phyloP scores from a whole-genome alignment of 2,888 invertebrate genomes.

The Melitaea athalia region DNA sequence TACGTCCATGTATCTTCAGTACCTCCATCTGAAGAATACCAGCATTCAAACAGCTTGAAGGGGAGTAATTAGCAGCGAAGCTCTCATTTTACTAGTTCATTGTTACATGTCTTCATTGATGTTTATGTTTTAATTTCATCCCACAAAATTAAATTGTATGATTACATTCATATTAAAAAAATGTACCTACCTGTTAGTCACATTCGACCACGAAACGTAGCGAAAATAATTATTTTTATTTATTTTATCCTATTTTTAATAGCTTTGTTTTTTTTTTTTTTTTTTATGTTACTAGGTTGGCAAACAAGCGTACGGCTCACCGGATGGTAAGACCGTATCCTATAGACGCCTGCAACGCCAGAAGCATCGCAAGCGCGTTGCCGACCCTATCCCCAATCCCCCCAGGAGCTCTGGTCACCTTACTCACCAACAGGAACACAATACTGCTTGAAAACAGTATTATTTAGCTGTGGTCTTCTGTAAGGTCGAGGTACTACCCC shows the following conservation, averaged over 20 bases:
- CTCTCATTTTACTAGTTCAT: slow-evolving; percentile 57
- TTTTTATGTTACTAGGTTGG: not conserved
- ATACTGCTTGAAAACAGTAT: no score
- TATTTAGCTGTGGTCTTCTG: no score
- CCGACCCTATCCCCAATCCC: no score
- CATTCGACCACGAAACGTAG: not conserved
- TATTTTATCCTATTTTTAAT: not conserved
- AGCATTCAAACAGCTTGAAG: slow-evolving; percentile 70
- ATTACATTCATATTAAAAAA: not conserved
- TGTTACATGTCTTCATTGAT: not conserved
- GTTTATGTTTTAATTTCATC: not conserved
- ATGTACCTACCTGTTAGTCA: no score
- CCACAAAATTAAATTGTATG: not conserved
- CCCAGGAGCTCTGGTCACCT: no score
- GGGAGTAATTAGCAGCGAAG: slow-evolving; percentile 73
- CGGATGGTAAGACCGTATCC: no score
- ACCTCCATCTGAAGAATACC: slow-evolving; percentile 70
- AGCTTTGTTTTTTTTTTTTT: not conserved
- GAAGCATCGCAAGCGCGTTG: no score
- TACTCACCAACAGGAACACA: no score
- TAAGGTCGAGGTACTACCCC: no score
- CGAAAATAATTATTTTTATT: not conserved
- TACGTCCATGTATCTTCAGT: slow-evolving; percentile 27
- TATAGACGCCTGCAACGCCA: no score
- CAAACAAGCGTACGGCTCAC: no score